A percentile compares a stretch with the other conserved stretches of the same genome.
phyloP scores from a whole-genome alignment of 2,888 invertebrate genomes.

The Trichogramma dendrolimi region DNA sequence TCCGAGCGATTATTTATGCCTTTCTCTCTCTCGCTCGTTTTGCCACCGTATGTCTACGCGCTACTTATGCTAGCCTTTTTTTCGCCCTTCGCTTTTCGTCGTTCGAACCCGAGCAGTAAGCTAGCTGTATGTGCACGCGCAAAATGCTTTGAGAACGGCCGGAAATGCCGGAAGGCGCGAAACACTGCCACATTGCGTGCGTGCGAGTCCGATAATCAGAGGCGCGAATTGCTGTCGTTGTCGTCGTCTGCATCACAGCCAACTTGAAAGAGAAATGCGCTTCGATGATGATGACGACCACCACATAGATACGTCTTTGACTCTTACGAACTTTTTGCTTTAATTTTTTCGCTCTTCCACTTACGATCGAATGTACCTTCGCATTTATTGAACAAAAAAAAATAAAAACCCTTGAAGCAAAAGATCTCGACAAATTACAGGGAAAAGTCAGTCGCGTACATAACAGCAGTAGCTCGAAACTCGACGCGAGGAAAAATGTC shows the following conservation, averaged over 20 bases:
- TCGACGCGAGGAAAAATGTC: no score
- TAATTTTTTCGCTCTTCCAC: no score
- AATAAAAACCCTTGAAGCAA: no score
- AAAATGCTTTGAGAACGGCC: conserved; percentile 17
- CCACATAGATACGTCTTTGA: no score
- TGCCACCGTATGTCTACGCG: conserved; percentile 15
- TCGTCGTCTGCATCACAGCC: not conserved
- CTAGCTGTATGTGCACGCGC: conserved; percentile 13
- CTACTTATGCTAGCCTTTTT: conserved; percentile 19
- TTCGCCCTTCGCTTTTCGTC: conserved; percentile 8
- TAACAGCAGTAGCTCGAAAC: no score
- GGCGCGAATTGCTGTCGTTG: conserved; percentile 20
- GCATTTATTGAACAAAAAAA: no score
- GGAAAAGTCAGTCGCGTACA: no score
- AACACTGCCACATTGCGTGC: conserved; percentile 21
- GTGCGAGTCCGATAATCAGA: conserved; percentile 17
- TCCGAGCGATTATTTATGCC: conserved; percentile 50
- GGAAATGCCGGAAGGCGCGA: conserved; percentile 25
- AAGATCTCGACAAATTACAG: no score
- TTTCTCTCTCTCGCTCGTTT: conserved; percentile 42
- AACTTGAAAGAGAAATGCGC: not conserved
- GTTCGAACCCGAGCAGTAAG: conserved; percentile 14
- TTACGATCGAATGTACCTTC: no score
- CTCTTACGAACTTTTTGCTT: no score
- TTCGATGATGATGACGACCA: no score